A percentile compares a stretch with the other conserved stretches of the same genome.
Conservation (phyloP, 2,113 vertebrate genomes). For the Tiliqua scincoides region DNA sequence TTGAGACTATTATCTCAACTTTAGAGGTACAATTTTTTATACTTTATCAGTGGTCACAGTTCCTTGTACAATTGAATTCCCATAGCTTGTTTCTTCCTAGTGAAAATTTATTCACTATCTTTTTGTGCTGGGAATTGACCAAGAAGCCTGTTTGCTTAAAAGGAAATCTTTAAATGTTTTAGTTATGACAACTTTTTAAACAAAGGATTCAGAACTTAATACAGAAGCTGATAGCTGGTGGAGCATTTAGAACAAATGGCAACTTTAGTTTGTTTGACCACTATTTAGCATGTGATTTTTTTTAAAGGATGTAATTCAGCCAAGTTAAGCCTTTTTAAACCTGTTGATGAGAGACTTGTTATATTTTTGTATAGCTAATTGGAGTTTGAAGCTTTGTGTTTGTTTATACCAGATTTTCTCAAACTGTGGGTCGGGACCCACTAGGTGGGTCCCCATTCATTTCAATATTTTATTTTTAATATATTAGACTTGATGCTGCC, state of each 20-base stretch:
- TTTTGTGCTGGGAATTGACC: background rate
- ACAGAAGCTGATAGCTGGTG: background rate
- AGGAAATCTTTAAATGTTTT: background rate
- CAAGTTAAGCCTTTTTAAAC: background rate
- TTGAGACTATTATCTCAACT: slow-evolving; percentile 91
- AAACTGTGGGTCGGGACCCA: no score
- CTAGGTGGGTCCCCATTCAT: no score
- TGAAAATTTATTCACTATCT: background rate
- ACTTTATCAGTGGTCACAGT: background rate
- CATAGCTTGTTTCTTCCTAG: background rate
- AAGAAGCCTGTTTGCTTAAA: background rate
- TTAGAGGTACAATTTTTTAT: slow-evolving; percentile 83
- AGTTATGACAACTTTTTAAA: background rate
- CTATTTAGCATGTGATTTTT: background rate
- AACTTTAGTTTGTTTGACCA: background rate
- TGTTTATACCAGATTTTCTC: no score
- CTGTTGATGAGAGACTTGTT: background rate
- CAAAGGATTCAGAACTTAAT: background rate
- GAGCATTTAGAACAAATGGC: background rate
- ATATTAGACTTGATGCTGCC: no score
- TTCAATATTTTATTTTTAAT: no score
- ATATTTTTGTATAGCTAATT: background rate
- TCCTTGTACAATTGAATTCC: background rate
- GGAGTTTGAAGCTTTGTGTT: background rate
- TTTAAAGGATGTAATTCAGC: background rate